phyloP scores from a whole-genome alignment of 2,888 invertebrate genomes.

The Palloptera scutellata region DNA sequence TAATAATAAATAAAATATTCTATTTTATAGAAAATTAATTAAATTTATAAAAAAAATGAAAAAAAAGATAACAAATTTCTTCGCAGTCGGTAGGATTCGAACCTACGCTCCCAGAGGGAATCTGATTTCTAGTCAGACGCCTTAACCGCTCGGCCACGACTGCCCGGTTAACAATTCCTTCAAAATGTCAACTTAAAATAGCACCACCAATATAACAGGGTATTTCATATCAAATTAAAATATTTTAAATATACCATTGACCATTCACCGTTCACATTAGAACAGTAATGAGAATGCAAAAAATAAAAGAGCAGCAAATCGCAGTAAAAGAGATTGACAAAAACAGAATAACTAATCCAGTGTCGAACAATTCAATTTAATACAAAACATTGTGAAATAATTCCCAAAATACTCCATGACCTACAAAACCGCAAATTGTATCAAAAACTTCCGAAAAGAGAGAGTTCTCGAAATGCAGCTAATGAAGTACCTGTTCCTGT shows the following conservation, averaged over 20 bases:
- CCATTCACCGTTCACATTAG: too few species aligned
- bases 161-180: conserved; percentile 41
- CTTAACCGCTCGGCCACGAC: conserved; percentile 66
- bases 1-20: conserved; percentile 6
- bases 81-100: conserved; percentile 64
- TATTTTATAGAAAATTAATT: conserved; percentile 9
- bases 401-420: too few species aligned
- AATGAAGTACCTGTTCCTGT: too few species aligned
- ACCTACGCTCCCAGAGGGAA: conserved; percentile 65
- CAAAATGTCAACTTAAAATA: not conserved
- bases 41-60: conserved; percentile 26
- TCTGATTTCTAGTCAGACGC: conserved; percentile 65
- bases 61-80: conserved; percentile 16
- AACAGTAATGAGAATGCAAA: too few species aligned
- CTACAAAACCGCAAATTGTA: too few species aligned
- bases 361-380: not conserved
- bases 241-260: too few species aligned
- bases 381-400: too few species aligned
- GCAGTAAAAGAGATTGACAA: too few species aligned
- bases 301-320: too few species aligned
- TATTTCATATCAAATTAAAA: not conserved
- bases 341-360: too few species aligned
- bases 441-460: too few species aligned
- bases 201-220: not conserved
- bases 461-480: too few species aligned